Evolutionary conservation across 2,797 vertebrate genomes (phyloP), one percentile per base, ranked within the genome.

Genomic region (Epinephelus malabaricus): DNA sequence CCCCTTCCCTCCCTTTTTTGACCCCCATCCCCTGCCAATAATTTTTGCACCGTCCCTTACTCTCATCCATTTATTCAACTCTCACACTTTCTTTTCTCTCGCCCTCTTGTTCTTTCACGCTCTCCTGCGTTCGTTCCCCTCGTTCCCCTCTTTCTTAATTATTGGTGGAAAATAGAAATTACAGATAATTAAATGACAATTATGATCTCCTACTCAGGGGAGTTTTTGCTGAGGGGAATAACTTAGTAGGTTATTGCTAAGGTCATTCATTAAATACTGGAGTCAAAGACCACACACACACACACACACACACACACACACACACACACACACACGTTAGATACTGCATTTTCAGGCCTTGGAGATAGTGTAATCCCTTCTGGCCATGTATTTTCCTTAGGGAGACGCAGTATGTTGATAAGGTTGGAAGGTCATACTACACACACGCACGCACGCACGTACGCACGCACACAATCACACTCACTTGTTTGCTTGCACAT

Each of bases 141-240:
- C 9, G 0, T 74, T 73, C 59, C 69, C 71, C 53, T 87, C 78
- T 84, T 77, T 83, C 63, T 90, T 94, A 93, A 93, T 94, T 94
- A 93, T 92, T 90, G 85, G 77, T 81, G 81, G 79, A 84, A 89
- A 93, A 92, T 86, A 84, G 77, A 87, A 86, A 90, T 91, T 90
- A 81, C 77, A 82, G 86, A 91, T 94, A 93, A 93, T 94, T 93
- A 92, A 93, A 86, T 84, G 85, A 89, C 91, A 92, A 91, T 93
- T 91, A 92, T 82, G 71, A 84, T 90, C 82, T 71, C 27, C 71
- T 38, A 77, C 90, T 73, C 90, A 69, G 64, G 89, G 91, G 91
- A 93, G 73, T 65, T 70, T 68, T 78, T 62, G 74, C 90, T 78
- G 18, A 19, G 53, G 91, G 92, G 88, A 90, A 83, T 84, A 87